Evolutionary conservation across 1,140 invertebrate genomes (phyloP).

Genomic region (roundworm (Caenorhabditis elegans)): WBcel235 BX284605.5:13074001-13074500

Average conservation of each 20-base stretch:
- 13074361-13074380: not conserved
- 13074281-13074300: not conserved
- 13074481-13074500: no score
- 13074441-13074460: no score
- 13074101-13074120: no score
- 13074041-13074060: no score
- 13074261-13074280: not conserved
- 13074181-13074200: no score
- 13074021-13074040: no score
- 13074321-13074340: constrained; percentile 15
- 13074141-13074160: not conserved
- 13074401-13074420: constrained; percentile 20
- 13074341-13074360: not conserved
- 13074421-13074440: not conserved
- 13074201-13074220: no score
- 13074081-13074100: not conserved
- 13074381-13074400: not conserved
- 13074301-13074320: not conserved
- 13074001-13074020: no score
- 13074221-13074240: not conserved
- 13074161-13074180: not conserved
- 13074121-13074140: no score
- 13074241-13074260: not conserved
- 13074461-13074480: no score
- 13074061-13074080: no score